Conservation (phyloP, 2,797 vertebrate genomes). For the Bucorvus abyssinicus region DNA sequence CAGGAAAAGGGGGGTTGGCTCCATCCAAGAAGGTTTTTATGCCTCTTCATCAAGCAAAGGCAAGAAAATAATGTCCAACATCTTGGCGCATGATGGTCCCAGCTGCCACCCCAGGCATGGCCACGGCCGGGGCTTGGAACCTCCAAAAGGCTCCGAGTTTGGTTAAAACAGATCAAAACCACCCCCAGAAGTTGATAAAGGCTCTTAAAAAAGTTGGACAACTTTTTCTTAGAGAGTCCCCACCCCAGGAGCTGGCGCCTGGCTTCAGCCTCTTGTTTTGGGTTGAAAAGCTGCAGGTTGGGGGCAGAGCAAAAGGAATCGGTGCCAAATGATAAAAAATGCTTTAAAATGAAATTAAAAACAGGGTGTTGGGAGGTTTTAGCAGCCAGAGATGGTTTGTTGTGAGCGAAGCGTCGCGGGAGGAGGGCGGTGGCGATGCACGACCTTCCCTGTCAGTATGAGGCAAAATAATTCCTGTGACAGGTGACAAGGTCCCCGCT, state of each 20-base stretch:
- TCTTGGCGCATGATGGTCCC: accelerated
- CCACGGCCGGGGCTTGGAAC: accelerated
- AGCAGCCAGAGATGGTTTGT: neutral
- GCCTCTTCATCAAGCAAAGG: neutral
- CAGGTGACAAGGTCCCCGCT: neutral
- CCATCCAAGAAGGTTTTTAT: neutral
- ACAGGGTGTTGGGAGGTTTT: neutral
- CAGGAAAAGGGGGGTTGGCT: neutral
- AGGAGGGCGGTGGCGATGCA: neutral
- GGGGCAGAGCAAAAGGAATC: neutral
- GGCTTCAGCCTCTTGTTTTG: neutral
- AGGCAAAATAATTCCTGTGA: neutral
- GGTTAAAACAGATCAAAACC: neutral
- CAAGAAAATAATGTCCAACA: neutral
- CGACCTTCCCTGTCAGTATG: neutral
- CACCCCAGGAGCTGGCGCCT: neutral
- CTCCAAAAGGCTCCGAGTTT: neutral
- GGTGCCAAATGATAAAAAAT: slow-evolving; percentile 23
- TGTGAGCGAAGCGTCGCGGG: accelerated
- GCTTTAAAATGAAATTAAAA: neutral
- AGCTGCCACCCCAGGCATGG: neutral
- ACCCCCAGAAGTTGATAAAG: neutral
- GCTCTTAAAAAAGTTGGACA: neutral
- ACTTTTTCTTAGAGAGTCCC: neutral
- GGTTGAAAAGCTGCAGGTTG: neutral